These are phyloP conservation scores for Paramormyrops hopkinsi DNA, from an alignment of 2,797 vertebrate genomes.

Conservation along the genomic window DNA sequence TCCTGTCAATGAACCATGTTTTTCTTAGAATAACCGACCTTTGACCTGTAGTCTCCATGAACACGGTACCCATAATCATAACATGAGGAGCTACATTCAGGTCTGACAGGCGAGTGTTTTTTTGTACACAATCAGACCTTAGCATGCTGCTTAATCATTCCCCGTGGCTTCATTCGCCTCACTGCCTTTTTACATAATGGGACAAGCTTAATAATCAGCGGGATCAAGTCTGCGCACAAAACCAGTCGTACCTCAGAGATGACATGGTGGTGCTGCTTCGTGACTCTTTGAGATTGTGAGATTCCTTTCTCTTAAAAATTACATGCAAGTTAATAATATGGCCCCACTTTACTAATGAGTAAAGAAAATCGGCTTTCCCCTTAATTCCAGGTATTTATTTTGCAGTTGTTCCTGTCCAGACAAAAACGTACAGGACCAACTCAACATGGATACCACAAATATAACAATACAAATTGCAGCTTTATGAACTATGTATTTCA, in stretches of 20 bases:
- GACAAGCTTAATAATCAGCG: not conserved
- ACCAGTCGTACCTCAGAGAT: not conserved
- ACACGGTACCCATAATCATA: not conserved
- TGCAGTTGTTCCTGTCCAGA: not conserved
- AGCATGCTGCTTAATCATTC: not conserved
- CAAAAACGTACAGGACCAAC: not conserved
- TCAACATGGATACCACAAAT: not conserved
- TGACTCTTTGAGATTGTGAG: not conserved
- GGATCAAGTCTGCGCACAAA: not conserved
- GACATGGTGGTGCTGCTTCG: not conserved
- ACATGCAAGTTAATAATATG: not conserved
- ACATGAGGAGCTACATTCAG: not conserved
- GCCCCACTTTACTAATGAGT: not conserved
- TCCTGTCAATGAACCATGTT: not conserved
- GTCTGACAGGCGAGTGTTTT: not conserved
- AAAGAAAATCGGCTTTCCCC: not conserved
- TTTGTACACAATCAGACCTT: not conserved
- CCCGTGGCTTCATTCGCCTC: not conserved
- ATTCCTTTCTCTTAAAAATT: not conserved
- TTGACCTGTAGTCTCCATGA: not conserved
- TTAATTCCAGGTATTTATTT: not conserved
- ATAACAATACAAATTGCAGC: not conserved
- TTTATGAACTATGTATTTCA: not conserved
- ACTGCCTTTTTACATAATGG: not conserved
- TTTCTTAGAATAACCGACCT: not conserved